A percentile compares a stretch with the other conserved stretches of the same genome.
These are phyloP conservation scores for Pogonognathellus flavescens DNA, from an alignment of 1,140 invertebrate genomes.

Conservation along the genomic window DNA sequence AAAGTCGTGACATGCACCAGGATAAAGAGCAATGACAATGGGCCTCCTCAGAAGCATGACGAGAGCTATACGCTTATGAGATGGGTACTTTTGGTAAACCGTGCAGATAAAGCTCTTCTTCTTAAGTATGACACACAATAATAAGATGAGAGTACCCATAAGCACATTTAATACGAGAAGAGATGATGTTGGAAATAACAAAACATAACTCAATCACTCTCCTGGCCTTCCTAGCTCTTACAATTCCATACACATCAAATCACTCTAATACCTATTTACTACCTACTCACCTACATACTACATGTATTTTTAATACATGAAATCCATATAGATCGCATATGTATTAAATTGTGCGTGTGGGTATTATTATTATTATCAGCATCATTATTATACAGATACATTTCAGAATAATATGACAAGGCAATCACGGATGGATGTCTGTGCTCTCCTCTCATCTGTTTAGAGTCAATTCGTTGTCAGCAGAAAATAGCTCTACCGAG, in stretches of 20 bases:
- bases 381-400: too few relatives aligned
- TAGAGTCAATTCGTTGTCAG: neutral
- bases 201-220: conserved; percentile 32
- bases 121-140: conserved; percentile 10
- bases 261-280: too few relatives aligned
- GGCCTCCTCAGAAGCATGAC: conserved; percentile 36
- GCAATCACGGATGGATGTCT: conserved; percentile 10
- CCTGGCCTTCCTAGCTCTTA: neutral
- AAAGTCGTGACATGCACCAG: conserved; percentile 61
- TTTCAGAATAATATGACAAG: conserved; percentile 10
- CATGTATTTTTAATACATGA: too few relatives aligned
- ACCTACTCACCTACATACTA: too few relatives aligned
- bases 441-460: neutral
- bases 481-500: too few relatives aligned
- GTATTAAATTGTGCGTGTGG: too few relatives aligned
- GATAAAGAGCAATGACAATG: conserved; percentile 46
- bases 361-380: too few relatives aligned
- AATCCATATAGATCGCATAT: too few relatives aligned
- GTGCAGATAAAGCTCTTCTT: too few relatives aligned
- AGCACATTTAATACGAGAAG: too few relatives aligned
- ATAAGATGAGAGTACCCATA: neutral
- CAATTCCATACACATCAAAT: too few relatives aligned
- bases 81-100: conserved; percentile 5
- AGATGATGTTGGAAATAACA: neutral
- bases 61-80: conserved; percentile 16